phyloP scores from a whole-genome alignment of 2,797 vertebrate species.

The Sylvilagus floridanus region DNA sequence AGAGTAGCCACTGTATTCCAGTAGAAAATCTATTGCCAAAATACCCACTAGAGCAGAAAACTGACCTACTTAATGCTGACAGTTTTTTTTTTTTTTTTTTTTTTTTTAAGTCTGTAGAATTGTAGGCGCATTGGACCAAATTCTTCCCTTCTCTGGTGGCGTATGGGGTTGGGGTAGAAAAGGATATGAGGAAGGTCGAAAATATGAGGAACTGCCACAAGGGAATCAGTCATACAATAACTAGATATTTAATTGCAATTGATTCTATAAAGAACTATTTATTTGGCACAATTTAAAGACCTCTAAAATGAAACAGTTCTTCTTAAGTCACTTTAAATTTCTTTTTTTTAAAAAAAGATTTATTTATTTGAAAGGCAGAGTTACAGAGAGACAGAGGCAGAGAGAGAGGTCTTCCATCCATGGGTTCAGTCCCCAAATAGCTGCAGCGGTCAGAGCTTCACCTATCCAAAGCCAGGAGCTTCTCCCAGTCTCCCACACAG shows the following conservation, averaged over 20 bases:
- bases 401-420: too few relatives aligned
- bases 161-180: background rate
- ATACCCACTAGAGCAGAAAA: constrained; percentile 79
- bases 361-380: too few relatives aligned
- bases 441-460: too few relatives aligned
- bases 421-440: too few relatives aligned
- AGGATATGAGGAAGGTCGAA: constrained; percentile 27
- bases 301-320: constrained; percentile 42
- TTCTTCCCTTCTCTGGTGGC: constrained; percentile 51
- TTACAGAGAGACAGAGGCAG: too few relatives aligned
- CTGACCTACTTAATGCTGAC: constrained; percentile 79
- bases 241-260: constrained; percentile 59
- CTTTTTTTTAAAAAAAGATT: background rate
- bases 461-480: too few relatives aligned
- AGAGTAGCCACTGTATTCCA: constrained; percentile 67
- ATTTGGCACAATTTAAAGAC: constrained; percentile 29
- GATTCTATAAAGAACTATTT: constrained; percentile 47
- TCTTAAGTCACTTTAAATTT: constrained; percentile 36
- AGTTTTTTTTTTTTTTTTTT: constrained; percentile 39
- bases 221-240: constrained; percentile 50
- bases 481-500: too few relatives aligned
- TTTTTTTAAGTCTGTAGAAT: constrained; percentile 46
- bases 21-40: constrained; percentile 72
- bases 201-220: background rate
- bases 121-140: constrained; percentile 46